Percentiles rank a stretch among this genome's conserved stretches.
phyloP scores from a whole-genome alignment of 2,888 invertebrate genomes.

The Drosophila kanekoi region DNA sequence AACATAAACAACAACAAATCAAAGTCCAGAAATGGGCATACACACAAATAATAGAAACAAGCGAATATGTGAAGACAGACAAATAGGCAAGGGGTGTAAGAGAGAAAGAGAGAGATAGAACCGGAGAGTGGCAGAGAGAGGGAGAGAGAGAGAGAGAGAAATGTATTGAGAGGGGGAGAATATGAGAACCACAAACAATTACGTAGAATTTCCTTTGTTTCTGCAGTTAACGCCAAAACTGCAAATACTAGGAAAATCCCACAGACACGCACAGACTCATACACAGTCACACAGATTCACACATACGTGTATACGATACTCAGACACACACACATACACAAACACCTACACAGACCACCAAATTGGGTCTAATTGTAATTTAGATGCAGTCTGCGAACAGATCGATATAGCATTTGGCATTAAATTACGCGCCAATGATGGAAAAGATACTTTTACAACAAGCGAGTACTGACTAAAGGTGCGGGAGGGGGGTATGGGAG shows the following conservation, averaged over 20 bases:
- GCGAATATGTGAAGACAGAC: constrained; percentile 13
- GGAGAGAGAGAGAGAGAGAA: neutral
- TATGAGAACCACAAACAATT: constrained; percentile 55
- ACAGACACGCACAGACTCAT: constrained; percentile 1
- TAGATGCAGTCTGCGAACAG: constrained; percentile 55
- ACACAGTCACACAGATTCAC: constrained; percentile 2
- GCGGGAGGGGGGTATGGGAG: neutral
- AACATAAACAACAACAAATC: constrained; percentile 43
- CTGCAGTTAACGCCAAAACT: constrained; percentile 19
- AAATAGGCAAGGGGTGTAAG: neutral
- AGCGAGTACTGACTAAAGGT: neutral
- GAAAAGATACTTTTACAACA: constrained; percentile 15
- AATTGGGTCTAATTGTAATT: constrained; percentile 73
- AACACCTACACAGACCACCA: constrained; percentile 12
- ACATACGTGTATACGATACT: neutral
- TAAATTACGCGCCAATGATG: constrained; percentile 54
- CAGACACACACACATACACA: neutral
- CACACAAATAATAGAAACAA: constrained; percentile 23
- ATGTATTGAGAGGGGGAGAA: neutral
- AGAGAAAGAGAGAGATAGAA: neutral
- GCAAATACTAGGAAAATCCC: constrained; percentile 22
- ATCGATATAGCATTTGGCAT: constrained; percentile 55
- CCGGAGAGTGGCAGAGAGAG: neutral
- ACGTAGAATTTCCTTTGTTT: constrained; percentile 60
- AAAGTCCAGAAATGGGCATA: constrained; percentile 32